Evolutionary conservation across 2,888 invertebrate genomes (phyloP).

Genomic region (Malthinus seriepunctatus): DNA sequence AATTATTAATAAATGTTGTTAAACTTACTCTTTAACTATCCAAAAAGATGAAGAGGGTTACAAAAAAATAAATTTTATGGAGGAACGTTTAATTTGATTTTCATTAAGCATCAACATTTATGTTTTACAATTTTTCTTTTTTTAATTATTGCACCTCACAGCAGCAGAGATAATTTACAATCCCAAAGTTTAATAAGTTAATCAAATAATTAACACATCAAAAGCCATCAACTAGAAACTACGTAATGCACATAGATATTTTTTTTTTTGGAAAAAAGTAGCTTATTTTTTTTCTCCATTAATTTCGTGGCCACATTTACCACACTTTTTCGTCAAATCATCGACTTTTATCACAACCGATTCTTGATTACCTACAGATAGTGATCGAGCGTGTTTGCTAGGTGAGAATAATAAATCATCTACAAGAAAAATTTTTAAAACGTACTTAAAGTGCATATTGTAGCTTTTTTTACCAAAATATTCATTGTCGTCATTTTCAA

Average conservation of each 20-base stretch:
- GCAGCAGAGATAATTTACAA: constrained; percentile 37
- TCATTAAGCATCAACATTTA: neutral
- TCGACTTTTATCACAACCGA: constrained; percentile 25
- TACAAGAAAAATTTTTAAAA: neutral
- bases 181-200: neutral
- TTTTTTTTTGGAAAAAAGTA: neutral
- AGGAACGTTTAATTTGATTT: neutral
- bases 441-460: neutral
- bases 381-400: constrained; percentile 59
- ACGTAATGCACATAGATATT: neutral
- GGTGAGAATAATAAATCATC: constrained; percentile 9
- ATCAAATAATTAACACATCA: too few species aligned
- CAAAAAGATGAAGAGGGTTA: neutral
- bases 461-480: neutral
- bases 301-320: constrained; percentile 49
- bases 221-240: too few species aligned
- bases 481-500: constrained; percentile 44
- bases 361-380: constrained; percentile 54
- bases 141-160: constrained; percentile 45
- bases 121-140: constrained; percentile 12
- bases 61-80: too few species aligned
- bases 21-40: neutral
- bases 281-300: neutral
- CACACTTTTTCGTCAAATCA: constrained; percentile 39
- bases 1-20: constrained; percentile 27